phyloP scores from a whole-genome alignment of 2,888 invertebrate genomes.

The Erebia palarica region DNA sequence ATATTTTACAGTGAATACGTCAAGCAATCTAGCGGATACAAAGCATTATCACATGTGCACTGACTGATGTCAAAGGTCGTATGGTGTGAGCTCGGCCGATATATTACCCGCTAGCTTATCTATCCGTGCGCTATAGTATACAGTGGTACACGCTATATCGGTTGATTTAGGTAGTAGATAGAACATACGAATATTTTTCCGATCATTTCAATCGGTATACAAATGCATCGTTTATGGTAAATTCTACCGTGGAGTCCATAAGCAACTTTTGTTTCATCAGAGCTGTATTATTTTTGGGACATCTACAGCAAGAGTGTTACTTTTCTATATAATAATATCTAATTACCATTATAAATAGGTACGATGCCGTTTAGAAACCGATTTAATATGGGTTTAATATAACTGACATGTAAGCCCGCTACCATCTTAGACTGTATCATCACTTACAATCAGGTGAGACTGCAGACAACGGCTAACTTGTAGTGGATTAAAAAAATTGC shows the following conservation, averaged over 20 bases:
- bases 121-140: constrained; percentile 5
- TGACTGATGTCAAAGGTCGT: constrained; percentile 68
- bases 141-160: neutral
- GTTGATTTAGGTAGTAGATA: neutral
- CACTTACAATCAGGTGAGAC: too few species aligned
- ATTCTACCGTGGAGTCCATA: neutral
- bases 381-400: too few species aligned
- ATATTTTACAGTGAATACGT: constrained; percentile 15
- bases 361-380: too few species aligned
- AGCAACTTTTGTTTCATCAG: too few species aligned
- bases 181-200: neutral
- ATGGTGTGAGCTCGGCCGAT: constrained; percentile 37
- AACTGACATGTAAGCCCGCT: too few species aligned
- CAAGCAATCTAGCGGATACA: constrained; percentile 23
- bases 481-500: too few species aligned
- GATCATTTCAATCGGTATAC: neutral
- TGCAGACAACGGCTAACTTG: too few species aligned
- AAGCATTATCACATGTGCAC: constrained; percentile 53
- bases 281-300: too few species aligned
- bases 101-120: constrained; percentile 15
- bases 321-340: too few species aligned
- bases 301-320: too few species aligned
- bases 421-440: too few species aligned
- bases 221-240: neutral
- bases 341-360: too few species aligned